These are phyloP conservation scores for Eunapius fragilis DNA, from an alignment of 37 sponge, comb jelly and placozoan genomes.

Conservation along the genomic window DNA sequence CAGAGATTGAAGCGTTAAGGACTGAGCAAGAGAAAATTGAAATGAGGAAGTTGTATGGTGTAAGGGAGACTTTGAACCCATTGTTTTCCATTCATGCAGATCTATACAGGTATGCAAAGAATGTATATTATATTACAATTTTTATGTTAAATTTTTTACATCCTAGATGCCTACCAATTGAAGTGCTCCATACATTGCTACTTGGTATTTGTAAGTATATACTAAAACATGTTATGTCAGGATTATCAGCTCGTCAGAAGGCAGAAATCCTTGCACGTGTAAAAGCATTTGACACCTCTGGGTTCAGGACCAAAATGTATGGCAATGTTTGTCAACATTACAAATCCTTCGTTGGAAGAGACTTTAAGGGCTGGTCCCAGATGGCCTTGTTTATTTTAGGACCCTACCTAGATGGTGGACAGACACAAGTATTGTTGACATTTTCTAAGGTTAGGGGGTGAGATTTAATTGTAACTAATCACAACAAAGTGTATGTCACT, in stretches of 20 bases:
- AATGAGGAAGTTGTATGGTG: too few species aligned
- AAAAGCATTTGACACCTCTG: conserved; percentile 19
- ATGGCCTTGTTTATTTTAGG: conserved; percentile 30
- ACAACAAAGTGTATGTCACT: background rate
- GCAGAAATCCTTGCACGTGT: conserved; percentile 14
- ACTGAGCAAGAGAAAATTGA: too few species aligned
- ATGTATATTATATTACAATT: too few species aligned
- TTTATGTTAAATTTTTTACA: background rate
- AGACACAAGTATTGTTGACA: conserved; percentile 5
- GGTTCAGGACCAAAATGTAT: background rate
- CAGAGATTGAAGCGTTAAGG: too few species aligned
- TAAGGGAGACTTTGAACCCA: too few species aligned
- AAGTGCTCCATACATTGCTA: conserved; percentile 31
- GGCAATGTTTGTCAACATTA: conserved; percentile 10
- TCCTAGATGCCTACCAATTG: conserved; percentile 25
- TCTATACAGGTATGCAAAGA: too few species aligned
- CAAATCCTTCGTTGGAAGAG: conserved; percentile 28
- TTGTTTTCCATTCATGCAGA: too few species aligned
- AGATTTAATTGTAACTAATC: too few species aligned
- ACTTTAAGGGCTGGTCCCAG: conserved; percentile 31
- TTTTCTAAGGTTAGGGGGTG: conserved; percentile 1
- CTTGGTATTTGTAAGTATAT: conserved; percentile 34
- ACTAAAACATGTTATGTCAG: background rate
- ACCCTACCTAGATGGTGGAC: background rate
- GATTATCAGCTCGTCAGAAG: conserved; percentile 3